Percentiles rank a stretch among this genome's conserved stretches.
Conservation (phyloP, 1,140 invertebrate genomes). For the Zaprionus nigranus region DNA sequence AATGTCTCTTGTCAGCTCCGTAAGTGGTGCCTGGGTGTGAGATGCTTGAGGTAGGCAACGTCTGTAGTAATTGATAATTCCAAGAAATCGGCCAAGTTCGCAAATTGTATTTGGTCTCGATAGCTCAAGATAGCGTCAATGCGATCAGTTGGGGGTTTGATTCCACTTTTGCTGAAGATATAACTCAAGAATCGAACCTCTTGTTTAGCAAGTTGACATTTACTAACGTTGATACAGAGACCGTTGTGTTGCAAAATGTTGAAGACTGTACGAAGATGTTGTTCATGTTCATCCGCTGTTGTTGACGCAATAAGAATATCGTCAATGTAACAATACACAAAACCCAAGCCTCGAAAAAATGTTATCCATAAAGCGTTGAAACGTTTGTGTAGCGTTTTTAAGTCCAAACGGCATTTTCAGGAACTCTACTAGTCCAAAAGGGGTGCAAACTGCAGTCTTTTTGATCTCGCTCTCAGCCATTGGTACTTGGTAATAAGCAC, state of each 20-base stretch:
- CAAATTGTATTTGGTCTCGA: constrained; percentile 74
- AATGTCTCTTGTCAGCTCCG: constrained; percentile 36
- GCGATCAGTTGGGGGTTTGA: constrained; percentile 7
- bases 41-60: neutral
- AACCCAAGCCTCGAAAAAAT: no score
- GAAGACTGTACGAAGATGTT: neutral
- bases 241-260: neutral
- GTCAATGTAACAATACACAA: no score
- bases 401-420: no score
- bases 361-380: no score
- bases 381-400: no score
- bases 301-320: neutral
- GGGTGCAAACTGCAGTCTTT: no score
- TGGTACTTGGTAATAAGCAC: no score
- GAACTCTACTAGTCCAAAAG: no score
- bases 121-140: constrained; percentile 17
- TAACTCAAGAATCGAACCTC: neutral
- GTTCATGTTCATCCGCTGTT: neutral
- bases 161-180: neutral
- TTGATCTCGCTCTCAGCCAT: neutral
- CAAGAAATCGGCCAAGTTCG: constrained; percentile 69
- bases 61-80: constrained; percentile 65
- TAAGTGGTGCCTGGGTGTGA: constrained; percentile 49
- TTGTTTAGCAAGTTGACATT: neutral
- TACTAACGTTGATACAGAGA: neutral